Evolutionary conservation across 2,888 invertebrate species (phyloP), one percentile per base, ranked within the genome.

Genomic region (Lycophotia porphyrea): DNA sequence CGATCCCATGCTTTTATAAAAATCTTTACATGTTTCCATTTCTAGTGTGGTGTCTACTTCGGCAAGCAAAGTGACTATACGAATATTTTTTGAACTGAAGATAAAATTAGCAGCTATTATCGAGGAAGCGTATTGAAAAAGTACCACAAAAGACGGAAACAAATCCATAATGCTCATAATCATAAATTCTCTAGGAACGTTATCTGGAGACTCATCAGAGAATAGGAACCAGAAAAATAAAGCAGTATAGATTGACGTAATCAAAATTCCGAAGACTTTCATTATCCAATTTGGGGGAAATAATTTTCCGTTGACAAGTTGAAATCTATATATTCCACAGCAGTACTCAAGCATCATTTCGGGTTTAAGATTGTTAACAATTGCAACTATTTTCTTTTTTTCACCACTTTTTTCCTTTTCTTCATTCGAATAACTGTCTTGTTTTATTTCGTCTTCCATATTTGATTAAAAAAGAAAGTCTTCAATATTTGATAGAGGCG

Each of bases 81-180:
- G 73, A 39, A 91, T 90, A 71, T 90, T 90, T 15, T 34, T 82
- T 13, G 85, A 79, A 27, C 82, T 86, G 13, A n/a, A 86, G n/a
- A 69, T 91, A 84, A n/a, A 89, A 82, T 47, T 85, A 75, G 27
- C 61, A 18, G 42, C 34, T 36, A 76, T 49, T 34, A 90, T 67
- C 3, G 87, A 83, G 7, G 89, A 87, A 24, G 86, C 76, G 71
- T 91, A 92, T 76, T 93, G 91, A 18, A 90, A 49, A 3, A 92
- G 55, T 9, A 89, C 86, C 0, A 91, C 78, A 13, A 90, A 21
- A 7, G 86, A 34, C 49, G 76, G 36, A 31, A 76, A 49, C 9
- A 34, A 0, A 24, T 67, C 34, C 49, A 75, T n/a, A 27, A 5
- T 18, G 0, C 27, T 15, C 24, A 64, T 36, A 7, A 27, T 18